phyloP scores from a whole-genome alignment of 2,113 vertebrate species.

The Passer montanus region DNA sequence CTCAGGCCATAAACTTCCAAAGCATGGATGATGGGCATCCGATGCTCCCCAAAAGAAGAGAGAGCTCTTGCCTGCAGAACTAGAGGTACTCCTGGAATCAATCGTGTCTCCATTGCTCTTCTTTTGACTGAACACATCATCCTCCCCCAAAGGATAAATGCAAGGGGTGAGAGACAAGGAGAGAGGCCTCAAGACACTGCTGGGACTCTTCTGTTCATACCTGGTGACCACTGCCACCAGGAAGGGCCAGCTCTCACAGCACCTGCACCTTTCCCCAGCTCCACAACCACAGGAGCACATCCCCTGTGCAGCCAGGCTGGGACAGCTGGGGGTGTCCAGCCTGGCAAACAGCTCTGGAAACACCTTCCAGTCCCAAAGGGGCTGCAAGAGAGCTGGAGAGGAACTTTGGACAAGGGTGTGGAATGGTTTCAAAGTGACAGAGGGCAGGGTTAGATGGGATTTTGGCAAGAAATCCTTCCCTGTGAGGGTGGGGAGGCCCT shows the following conservation, averaged over 20 bases:
- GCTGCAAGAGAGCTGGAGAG: background rate
- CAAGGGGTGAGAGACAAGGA: background rate
- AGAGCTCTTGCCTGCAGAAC: background rate
- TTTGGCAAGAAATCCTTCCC: background rate
- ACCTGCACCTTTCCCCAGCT: background rate
- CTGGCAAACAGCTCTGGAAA: background rate
- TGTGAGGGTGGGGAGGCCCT: background rate
- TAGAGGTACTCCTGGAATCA: background rate
- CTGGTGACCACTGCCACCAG: background rate
- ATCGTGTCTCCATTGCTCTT: background rate
- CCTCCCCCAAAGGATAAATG: background rate
- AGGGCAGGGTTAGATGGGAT: background rate
- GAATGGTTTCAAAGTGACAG: background rate
- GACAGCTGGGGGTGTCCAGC: background rate
- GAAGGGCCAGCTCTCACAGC: background rate
- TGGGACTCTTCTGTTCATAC: background rate
- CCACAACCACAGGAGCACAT: too few species aligned
- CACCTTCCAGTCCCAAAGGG: background rate
- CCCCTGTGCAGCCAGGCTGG: background rate
- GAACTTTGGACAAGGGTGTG: accelerated
- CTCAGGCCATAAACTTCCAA: background rate
- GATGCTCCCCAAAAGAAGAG: background rate
- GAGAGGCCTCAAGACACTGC: background rate
- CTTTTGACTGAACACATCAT: background rate
- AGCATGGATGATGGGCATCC: background rate